Evolutionary conservation across 2,113 vertebrate genomes (phyloP).

Genomic region (Myrmophylax atrothorax): DNA sequence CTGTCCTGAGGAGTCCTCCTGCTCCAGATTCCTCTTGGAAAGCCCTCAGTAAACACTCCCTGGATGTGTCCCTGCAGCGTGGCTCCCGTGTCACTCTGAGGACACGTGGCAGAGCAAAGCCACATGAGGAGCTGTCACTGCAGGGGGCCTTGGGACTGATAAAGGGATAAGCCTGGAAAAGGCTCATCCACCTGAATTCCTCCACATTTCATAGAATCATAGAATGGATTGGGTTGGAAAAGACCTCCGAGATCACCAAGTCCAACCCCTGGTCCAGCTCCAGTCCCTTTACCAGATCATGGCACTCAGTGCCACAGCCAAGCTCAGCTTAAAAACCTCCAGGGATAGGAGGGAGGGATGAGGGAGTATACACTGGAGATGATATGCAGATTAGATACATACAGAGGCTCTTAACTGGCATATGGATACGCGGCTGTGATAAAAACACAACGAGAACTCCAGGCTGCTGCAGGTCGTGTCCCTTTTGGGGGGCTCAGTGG

Average conservation of each 20-base stretch:
- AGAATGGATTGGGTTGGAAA: too few relatives aligned
- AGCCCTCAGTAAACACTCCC: neutral
- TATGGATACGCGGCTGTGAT: neutral
- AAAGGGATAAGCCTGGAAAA: fast-evolving
- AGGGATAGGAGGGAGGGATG: neutral
- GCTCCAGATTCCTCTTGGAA: neutral
- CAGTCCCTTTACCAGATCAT: too few relatives aligned
- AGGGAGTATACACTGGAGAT: neutral
- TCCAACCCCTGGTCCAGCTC: too few relatives aligned
- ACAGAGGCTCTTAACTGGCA: neutral
- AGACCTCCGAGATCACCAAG: too few relatives aligned
- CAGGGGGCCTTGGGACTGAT: fast-evolving
- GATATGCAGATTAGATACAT: fast-evolving
- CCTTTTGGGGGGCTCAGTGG: neutral
- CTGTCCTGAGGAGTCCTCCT: neutral
- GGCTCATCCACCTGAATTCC: fast-evolving
- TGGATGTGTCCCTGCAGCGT: fast-evolving
- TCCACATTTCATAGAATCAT: neutral
- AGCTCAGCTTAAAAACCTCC: too few relatives aligned
- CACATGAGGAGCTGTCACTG: fast-evolving
- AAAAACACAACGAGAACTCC: neutral
- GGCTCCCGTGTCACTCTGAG: fast-evolving
- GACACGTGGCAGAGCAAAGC: fast-evolving
- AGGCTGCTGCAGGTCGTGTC: neutral
- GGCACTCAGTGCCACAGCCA: too few relatives aligned